Conservation (phyloP, 2,113 vertebrate genomes). For the Pteronura brasiliensis region DNA sequence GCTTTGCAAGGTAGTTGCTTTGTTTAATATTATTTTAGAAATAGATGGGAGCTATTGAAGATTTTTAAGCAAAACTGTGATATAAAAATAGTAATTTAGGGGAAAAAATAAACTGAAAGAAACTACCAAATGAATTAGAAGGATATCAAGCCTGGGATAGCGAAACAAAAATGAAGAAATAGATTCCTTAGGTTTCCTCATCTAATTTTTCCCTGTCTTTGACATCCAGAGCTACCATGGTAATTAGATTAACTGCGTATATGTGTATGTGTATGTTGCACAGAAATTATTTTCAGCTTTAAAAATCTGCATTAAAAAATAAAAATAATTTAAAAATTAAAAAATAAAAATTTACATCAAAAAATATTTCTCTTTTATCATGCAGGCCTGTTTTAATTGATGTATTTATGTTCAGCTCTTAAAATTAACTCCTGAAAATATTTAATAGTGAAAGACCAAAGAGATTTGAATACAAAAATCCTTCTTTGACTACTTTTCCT, state of each 20-base stretch:
- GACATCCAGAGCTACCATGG: background rate
- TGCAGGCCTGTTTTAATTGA: background rate
- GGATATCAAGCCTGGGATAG: background rate
- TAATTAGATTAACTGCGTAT: background rate
- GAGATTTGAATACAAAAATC: background rate
- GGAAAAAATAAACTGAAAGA: background rate
- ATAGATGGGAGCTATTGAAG: background rate
- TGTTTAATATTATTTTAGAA: background rate
- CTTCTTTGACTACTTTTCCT: background rate
- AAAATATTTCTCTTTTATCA: background rate
- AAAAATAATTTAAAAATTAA: background rate
- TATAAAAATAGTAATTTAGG: background rate
- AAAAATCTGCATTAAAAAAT: background rate
- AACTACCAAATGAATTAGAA: background rate
- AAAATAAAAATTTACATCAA: background rate
- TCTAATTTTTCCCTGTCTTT: background rate
- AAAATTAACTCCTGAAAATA: background rate
- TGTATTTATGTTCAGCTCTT: background rate
- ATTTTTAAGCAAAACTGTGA: background rate
- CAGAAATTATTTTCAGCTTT: background rate
- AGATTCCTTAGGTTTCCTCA: background rate
- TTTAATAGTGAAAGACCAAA: background rate
- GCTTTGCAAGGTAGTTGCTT: background rate
- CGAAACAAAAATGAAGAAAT: background rate
- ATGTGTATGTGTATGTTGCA: background rate